These are phyloP conservation scores for Sebastes diaconus DNA, from an alignment of 2,797 vertebrate genomes.

Conservation along the genomic window DNA sequence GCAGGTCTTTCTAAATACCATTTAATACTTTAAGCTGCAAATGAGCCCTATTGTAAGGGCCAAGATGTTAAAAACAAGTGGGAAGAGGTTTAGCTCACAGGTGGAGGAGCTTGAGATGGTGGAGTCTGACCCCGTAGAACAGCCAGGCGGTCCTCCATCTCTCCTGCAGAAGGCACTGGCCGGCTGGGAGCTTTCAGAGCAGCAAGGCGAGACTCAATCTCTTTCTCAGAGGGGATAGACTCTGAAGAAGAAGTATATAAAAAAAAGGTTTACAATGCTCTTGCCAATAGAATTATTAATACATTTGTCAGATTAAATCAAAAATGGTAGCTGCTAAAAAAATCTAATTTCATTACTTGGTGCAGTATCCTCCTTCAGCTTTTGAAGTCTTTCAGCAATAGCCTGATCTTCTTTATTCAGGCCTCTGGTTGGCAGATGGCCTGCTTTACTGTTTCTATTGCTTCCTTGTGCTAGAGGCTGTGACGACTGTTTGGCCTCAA, in stretches of 20 bases:
- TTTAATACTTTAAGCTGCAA: neutral
- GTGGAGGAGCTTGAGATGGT: slow-evolving; percentile 81
- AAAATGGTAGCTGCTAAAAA: slow-evolving; percentile 2
- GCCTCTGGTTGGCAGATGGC: slow-evolving; percentile 63
- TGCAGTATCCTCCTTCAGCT: slow-evolving; percentile 88
- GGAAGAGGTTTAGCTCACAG: slow-evolving; percentile 74
- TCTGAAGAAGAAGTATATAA: slow-evolving; percentile 74
- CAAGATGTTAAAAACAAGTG: neutral
- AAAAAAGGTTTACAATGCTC: neutral
- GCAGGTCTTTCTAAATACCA: neutral
- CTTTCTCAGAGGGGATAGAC: slow-evolving; percentile 88
- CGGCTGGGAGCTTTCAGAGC: slow-evolving; percentile 83
- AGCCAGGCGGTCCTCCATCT: slow-evolving; percentile 92
- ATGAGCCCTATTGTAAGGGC: neutral
- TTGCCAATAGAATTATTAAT: neutral
- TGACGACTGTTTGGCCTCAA: slow-evolving; percentile 85
- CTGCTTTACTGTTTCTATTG: slow-evolving; percentile 43
- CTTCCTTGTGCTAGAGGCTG: slow-evolving; percentile 57
- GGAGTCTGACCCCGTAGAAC: slow-evolving; percentile 83
- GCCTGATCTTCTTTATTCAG: slow-evolving; percentile 88
- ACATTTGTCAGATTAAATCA: neutral
- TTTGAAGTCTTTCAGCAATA: slow-evolving; percentile 91
- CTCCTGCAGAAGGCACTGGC: slow-evolving; percentile 83
- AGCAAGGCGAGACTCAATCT: slow-evolving; percentile 91
- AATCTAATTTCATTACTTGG: slow-evolving; percentile 81